Evolutionary conservation across 2,113 vertebrate species (phyloP).

Genomic region (Rhea americana): DNA sequence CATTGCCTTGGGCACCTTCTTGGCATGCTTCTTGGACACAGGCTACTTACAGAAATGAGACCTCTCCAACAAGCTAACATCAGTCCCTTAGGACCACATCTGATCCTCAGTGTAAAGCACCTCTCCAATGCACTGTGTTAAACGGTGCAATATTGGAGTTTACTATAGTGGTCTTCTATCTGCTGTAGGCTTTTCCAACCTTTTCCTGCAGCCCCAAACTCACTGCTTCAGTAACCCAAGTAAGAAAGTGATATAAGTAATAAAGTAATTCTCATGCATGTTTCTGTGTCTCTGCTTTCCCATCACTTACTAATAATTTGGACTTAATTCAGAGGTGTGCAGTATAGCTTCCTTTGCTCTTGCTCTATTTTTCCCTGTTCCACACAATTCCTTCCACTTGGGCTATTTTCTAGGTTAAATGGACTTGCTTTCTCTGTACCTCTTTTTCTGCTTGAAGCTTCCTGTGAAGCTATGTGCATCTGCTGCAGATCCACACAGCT

Average conservation of each 20-base stretch:
- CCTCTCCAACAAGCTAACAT: not conserved
- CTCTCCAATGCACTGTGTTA: not conserved
- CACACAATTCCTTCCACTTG: not conserved
- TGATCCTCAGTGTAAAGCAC: not conserved
- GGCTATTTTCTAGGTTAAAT: not conserved
- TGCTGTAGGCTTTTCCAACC: not conserved
- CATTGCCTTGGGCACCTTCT: not conserved
- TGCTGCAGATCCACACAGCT: not conserved
- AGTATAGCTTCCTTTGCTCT: not conserved
- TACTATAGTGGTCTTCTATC: not conserved
- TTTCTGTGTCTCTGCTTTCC: not conserved
- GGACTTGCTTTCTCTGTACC: not conserved
- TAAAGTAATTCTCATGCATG: not conserved
- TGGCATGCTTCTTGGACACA: not conserved
- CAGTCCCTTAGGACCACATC: not conserved
- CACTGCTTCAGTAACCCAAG: not conserved
- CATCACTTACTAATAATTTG: not conserved
- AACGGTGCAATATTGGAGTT: not conserved
- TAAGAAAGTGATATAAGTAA: not conserved
- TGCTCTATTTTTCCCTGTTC: not conserved
- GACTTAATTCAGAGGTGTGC: not conserved
- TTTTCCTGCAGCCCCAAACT: not conserved
- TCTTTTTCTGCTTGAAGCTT: not conserved
- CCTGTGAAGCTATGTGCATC: not conserved
- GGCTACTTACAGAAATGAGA: not conserved